These are phyloP conservation scores for Drosophila siamana DNA, from an alignment of 2,888 invertebrate genomes.

Conservation along the genomic window DNA sequence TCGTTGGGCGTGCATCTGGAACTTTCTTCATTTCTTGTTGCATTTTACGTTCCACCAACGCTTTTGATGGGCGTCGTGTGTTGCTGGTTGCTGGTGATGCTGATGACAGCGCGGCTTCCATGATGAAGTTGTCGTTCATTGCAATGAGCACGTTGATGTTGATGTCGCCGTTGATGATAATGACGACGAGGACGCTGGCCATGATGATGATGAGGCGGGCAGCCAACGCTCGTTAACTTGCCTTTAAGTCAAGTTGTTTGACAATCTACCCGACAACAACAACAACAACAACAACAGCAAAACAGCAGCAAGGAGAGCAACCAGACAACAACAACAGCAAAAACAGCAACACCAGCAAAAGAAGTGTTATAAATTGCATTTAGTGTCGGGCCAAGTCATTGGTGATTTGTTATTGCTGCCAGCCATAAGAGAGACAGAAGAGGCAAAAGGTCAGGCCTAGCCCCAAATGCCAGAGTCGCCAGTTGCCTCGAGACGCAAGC, in stretches of 20 bases:
- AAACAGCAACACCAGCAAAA: constrained; percentile 6
- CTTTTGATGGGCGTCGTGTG: constrained; percentile 65
- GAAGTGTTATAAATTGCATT: constrained; percentile 79
- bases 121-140: constrained; percentile 74
- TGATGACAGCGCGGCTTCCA: constrained; percentile 68
- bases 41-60: constrained; percentile 62
- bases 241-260: constrained; percentile 77
- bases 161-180: constrained; percentile 17
- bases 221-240: constrained; percentile 72
- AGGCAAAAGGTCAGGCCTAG: constrained; percentile 25
- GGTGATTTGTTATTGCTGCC: constrained; percentile 77
- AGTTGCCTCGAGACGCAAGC: background rate
- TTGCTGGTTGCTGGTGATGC: constrained; percentile 48
- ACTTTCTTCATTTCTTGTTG: constrained; percentile 50
- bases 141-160: constrained; percentile 44
- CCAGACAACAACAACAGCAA: background rate
- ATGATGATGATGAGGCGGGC: constrained; percentile 40
- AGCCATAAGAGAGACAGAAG: constrained; percentile 8
- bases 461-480: background rate
- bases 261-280: constrained; percentile 59
- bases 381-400: constrained; percentile 75
- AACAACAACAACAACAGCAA: background rate
- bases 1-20: constrained; percentile 8
- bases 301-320: background rate
- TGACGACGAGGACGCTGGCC: constrained; percentile 7